phyloP scores from a whole-genome alignment of 2,113 vertebrate species.

The Athene noctua region DNA sequence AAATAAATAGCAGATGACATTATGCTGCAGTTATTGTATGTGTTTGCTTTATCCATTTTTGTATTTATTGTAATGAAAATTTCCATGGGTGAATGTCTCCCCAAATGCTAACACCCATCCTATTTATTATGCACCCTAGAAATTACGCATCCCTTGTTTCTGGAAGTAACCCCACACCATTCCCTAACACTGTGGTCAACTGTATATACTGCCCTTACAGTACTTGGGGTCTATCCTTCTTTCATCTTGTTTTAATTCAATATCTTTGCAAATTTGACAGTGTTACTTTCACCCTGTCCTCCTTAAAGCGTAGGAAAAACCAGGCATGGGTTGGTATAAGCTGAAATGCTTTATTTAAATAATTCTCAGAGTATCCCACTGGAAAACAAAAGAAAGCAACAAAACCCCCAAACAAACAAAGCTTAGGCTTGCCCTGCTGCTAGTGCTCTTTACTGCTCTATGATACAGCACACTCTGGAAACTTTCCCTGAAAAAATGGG shows the following conservation, averaged over 20 bases:
- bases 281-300: not conserved
- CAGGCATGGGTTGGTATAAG: not conserved
- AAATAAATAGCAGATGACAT: constrained; percentile 59
- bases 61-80: not conserved
- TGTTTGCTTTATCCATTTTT: not conserved
- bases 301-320: not conserved
- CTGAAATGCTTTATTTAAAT: not conserved
- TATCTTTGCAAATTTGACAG: not conserved
- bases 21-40: not conserved
- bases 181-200: not conserved
- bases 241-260: not conserved
- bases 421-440: not conserved
- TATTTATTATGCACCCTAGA: not conserved
- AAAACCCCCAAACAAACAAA: not conserved
- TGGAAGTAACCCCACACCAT: not conserved
- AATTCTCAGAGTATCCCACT: not conserved
- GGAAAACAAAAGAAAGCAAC: not conserved
- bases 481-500: not conserved
- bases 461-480: not conserved
- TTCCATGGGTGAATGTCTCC: not conserved
- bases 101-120: not conserved
- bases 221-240: not conserved
- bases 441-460: not conserved
- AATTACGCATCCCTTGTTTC: not conserved
- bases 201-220: not conserved